These are phyloP conservation scores for Thamnophis sirtalis DNA, from an alignment of 2,113 vertebrate species.

Conservation along the genomic window DNA sequence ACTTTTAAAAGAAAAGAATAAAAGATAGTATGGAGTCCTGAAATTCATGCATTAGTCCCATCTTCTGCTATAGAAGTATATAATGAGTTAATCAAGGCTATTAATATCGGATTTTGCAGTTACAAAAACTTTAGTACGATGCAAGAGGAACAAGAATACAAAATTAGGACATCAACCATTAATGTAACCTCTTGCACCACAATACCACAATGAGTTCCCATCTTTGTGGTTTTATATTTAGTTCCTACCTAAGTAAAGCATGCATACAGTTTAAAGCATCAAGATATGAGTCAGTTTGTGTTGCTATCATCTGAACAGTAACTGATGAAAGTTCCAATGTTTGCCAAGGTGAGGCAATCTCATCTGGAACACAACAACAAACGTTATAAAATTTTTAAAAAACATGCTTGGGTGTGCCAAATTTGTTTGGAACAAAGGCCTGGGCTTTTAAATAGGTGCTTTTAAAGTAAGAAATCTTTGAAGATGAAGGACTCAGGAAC, in stretches of 20 bases:
- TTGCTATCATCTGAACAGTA: conserved; percentile 6
- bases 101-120: not conserved
- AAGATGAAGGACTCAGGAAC: conserved; percentile 19
- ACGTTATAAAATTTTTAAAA: not conserved
- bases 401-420: conserved; percentile 8
- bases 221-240: not conserved
- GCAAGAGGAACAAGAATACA: not conserved
- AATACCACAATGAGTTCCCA: not conserved
- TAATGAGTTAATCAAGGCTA: not conserved
- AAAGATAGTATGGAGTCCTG: not conserved
- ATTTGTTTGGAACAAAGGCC: conserved; percentile 12
- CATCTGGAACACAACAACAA: not conserved
- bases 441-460: not conserved
- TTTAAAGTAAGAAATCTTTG: not conserved
- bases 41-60: not conserved
- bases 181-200: not conserved
- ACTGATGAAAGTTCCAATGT: conserved; percentile 5
- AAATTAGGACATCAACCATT: not conserved
- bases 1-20: not conserved
- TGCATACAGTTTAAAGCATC: not conserved
- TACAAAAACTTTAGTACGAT: not conserved
- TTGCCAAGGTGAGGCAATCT: conserved; percentile 1
- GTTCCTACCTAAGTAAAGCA: not conserved
- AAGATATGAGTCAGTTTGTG: not conserved
- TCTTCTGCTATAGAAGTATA: not conserved